Conservation (phyloP, 2,888 invertebrate genomes). For the Idaea aversata region DNA sequence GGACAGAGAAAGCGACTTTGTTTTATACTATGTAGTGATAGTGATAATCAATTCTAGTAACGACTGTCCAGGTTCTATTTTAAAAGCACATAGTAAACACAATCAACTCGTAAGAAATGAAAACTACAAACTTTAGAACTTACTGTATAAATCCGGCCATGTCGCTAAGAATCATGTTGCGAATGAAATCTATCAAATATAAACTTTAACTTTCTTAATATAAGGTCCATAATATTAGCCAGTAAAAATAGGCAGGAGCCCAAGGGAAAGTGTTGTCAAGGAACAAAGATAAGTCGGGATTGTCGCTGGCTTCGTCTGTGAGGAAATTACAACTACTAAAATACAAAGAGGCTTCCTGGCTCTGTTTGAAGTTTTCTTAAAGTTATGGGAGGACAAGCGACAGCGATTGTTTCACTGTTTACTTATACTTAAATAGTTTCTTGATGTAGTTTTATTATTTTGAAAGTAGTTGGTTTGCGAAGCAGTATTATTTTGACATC, state of each 20-base stretch:
- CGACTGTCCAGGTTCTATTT: too few relatives aligned
- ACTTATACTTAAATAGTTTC: background rate
- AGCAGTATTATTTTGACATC: background rate
- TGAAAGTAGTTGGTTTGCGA: background rate
- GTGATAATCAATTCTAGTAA: too few relatives aligned
- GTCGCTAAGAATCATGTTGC: constrained; percentile 26
- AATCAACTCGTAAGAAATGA: constrained; percentile 64
- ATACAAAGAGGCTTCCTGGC: constrained; percentile 56
- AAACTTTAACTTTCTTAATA: constrained; percentile 20
- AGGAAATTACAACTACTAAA: constrained; percentile 69
- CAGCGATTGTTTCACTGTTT: constrained; percentile 9
- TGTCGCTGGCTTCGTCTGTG: constrained; percentile 64
- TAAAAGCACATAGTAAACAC: constrained; percentile 8
- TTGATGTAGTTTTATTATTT: background rate
- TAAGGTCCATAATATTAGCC: constrained; percentile 32
- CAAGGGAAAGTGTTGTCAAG: constrained; percentile 75
- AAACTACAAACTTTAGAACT: constrained; percentile 69
- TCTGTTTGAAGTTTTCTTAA: constrained; percentile 42
- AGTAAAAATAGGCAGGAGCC: constrained; percentile 40
- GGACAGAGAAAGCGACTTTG: too few relatives aligned
- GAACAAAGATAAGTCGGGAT: constrained; percentile 75
- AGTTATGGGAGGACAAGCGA: constrained; percentile 17
- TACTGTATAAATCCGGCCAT: constrained; percentile 62
- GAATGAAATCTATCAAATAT: constrained; percentile 4
- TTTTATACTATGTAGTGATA: too few relatives aligned